Evolutionary conservation across 2,888 invertebrate genomes (phyloP), one percentile per base, ranked within the genome.

Genomic region (Amorpha juglandis): DNA sequence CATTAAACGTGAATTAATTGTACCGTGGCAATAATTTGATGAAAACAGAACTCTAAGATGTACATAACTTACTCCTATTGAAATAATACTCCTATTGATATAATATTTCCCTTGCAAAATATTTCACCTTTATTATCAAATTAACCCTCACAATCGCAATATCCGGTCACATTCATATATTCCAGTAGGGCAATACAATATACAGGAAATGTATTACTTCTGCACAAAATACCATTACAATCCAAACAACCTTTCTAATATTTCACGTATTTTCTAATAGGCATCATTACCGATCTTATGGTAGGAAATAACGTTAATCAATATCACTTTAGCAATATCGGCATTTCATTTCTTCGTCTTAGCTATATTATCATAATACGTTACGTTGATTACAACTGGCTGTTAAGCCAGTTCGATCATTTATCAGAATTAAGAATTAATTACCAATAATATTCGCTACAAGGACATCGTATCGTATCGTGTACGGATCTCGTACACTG

Each of bases 401-500:
- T n/a, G n/a, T n/a, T n/a, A 58, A 27, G 16, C 42, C 19, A 35
- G 42, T 38, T 27, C 12, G 16, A 64, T 47, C 19, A 47, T 47
- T 47, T 47, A 55, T 47, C 47, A 19, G 45, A 6, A 38, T 16
- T 35, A 38, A 19, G 45, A 27, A 55, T 52, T 66, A 53, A 66
- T 63, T 42, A 63, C 45, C 45, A 47, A 63, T 58, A 63, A 67
- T 62, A 66, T 53, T 38, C 45, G 45, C 62, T 64, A 53, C 52
- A 21, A 12, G 50, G 27, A 62, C 38, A n/a, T n/a, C n/a, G n/a
- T n/a, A n/a, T n/a, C n/a, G n/a, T n/a, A n/a, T n/a, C n/a, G n/a
- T n/a, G n/a, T n/a, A n/a, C n/a, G n/a, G n/a, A n/a, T n/a, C n/a
- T 19, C 33, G 27, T 68, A 63, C 71, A 68, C 66, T 67, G 52